Conservation (phyloP, 1,140 invertebrate species). For the Apolygus lucorum region DNA sequence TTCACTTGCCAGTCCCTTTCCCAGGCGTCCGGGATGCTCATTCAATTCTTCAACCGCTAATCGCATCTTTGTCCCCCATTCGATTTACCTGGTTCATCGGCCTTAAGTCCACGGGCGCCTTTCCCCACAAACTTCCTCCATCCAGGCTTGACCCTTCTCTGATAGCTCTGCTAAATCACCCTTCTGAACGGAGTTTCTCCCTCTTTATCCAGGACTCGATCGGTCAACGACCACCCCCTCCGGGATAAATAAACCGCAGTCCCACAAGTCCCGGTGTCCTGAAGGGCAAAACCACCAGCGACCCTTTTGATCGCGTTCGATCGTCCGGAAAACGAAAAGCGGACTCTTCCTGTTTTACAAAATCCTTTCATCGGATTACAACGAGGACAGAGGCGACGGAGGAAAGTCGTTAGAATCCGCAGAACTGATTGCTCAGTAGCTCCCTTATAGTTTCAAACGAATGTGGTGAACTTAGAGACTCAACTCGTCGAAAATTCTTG, state of each 20-base stretch:
- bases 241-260: background rate
- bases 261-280: background rate
- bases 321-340: background rate
- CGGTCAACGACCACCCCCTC: background rate
- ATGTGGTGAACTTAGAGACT: too few relatives aligned
- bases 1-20: constrained; percentile 12
- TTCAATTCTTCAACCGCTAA: constrained; percentile 21
- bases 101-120: background rate
- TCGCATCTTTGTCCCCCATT: constrained; percentile 16
- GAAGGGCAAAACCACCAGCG: background rate
- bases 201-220: background rate
- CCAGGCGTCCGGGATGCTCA: background rate
- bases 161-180: background rate
- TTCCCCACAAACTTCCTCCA: constrained; percentile 3
- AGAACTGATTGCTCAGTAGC: too few relatives aligned
- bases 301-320: background rate
- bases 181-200: background rate
- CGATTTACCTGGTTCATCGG: constrained; percentile 10
- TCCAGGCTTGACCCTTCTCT: background rate
- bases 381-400: too few relatives aligned
- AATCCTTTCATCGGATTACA: too few relatives aligned
- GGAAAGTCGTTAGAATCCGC: too few relatives aligned
- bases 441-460: too few relatives aligned
- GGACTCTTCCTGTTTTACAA: too few relatives aligned
- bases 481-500: too few relatives aligned